These are phyloP conservation scores for Chaetophractus vellerosus DNA, from an alignment of 2,797 vertebrate species.

Conservation along the genomic window DNA sequence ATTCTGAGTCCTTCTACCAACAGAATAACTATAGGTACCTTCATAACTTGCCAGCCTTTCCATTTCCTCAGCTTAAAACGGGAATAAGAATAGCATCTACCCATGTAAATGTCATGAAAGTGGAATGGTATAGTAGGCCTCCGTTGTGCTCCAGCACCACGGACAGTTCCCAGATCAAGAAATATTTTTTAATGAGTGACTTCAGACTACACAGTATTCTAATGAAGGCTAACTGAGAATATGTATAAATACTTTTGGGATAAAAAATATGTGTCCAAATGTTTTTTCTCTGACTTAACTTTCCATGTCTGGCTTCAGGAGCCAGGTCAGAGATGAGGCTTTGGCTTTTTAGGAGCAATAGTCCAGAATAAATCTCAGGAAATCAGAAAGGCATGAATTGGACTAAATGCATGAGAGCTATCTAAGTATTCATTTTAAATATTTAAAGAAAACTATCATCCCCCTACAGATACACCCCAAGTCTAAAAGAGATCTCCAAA, in stretches of 20 bases:
- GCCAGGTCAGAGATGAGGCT: conserved; percentile 10
- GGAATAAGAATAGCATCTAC: background rate
- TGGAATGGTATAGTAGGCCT: accelerated
- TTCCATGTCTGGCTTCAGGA: conserved; percentile 10
- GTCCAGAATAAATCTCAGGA: conserved; percentile 38
- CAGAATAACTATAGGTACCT: background rate
- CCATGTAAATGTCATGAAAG: background rate
- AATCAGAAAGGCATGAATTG: conserved; percentile 8
- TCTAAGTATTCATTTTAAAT: conserved; percentile 64
- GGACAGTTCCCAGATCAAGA: background rate
- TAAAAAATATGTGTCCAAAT: conserved; percentile 3
- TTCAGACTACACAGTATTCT: background rate
- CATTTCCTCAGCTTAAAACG: background rate
- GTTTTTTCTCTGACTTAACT: conserved; percentile 30
- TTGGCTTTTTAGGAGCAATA: conserved; percentile 10
- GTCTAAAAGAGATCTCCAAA: conserved; percentile 26
- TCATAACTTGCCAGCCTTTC: background rate
- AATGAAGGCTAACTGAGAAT: conserved; percentile 21
- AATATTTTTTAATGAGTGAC: conserved; percentile 14
- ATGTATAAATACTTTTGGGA: conserved; percentile 31
- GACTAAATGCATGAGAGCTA: background rate
- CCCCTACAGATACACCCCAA: background rate
- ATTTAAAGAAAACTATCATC: conserved; percentile 18
- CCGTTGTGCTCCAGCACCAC: background rate
- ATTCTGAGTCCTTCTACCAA: background rate